Evolutionary conservation across 2,113 vertebrate species (phyloP), one percentile per base, ranked within the genome.

Genomic region (Promerops cafer): DNA sequence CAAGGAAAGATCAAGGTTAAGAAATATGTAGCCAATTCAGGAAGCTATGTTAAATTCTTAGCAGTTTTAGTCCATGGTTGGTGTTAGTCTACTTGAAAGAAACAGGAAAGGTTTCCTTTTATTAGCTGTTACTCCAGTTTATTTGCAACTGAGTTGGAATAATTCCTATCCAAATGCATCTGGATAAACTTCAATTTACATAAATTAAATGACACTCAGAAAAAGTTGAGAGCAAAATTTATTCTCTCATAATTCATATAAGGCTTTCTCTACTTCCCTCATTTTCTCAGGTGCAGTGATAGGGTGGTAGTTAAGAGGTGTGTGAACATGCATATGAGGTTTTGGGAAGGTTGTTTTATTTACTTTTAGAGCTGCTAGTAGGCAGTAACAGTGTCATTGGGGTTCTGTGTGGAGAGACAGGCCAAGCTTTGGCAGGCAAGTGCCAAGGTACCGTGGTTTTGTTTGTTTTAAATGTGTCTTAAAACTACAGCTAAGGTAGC

Each of bases 91-190:
- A 33, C 63, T 87, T 23, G 13, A 87, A 92, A 83, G 59, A 77
- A 97, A 85, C 68, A 82, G 56, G 93, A 93, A 96, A 87, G 1
- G 8, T 70, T 90, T 91, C 33, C 9, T 95, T 96, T 97, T 97
- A 92, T 96, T 93, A 78, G 60, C 90, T 95, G 88, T 68, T 91
- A 64, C 61, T 96, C 52, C 47, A 63, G 12, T 79, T 89, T 52
- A 44, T 76, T 93, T 85, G 47, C 52, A 79, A 65, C 18, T 69
- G 75, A 82, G 54, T 68, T 87, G 66, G 61, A 86, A 39, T 72
- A 86, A 65, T 20, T 92, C 54, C 75, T 72, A 63, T 30, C 27
- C 88, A 95, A 96, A 88, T 66, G 18, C 28, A 76, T 57, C 59
- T 94, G 59, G 47, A 40, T 88, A 86, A 79, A 80, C 31, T 83